Base-by-base conservation (phyloP, 1,140 invertebrate genomes). In the Drosophila funebris region DNA sequence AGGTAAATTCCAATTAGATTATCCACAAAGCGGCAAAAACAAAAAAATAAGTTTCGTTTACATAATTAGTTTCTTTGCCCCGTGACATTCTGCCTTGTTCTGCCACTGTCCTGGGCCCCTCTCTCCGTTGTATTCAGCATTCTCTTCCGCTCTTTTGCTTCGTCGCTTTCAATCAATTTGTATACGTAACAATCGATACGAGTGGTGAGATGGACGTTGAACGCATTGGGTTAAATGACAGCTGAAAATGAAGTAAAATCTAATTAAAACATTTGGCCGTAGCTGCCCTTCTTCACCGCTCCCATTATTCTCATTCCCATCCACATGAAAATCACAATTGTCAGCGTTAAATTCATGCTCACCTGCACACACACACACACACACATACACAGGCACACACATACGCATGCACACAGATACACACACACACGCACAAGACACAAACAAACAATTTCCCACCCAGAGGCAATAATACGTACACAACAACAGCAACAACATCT, bases 281-380 rank as follows among this genome's bases (percentile, higher is more conserved):
- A 37, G 14, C 20, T 14, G 7, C n/a, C 39, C 22, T n/a, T 8
- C 31, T 16, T 13, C 24, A 8, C 6, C 24, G 41, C 16, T 33
- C 11, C 52, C 62, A 27, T 22, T 20, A 4, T 5, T 9, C 8
- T 36, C 22, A n/a, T n/a, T n/a, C 29, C 46, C 43, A 64, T 33
- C 56, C 63, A 67, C 44, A 67, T 46, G 52, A 64, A 87, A 87
- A 87, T 87, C 83, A 88, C 82, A 83, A 87, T 88, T 82, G 78
- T 87, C 78, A 88, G 82, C 75, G 72, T 62, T 72, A 78, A 81
- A 70, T 75, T 78, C 57, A 67, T 39, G 41, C 78, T 69, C 66
- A 87, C 71, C 71, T 50, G 67, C 61, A 31, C 66, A 57, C 56
- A 67, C 67, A 14, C 22, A 58, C 36, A 56, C 29, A 48, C 41